A percentile compares a stretch with the other conserved stretches of the same genome.
phyloP scores from a whole-genome alignment of 2,888 invertebrate genomes.

The Encarsia formosa region DNA sequence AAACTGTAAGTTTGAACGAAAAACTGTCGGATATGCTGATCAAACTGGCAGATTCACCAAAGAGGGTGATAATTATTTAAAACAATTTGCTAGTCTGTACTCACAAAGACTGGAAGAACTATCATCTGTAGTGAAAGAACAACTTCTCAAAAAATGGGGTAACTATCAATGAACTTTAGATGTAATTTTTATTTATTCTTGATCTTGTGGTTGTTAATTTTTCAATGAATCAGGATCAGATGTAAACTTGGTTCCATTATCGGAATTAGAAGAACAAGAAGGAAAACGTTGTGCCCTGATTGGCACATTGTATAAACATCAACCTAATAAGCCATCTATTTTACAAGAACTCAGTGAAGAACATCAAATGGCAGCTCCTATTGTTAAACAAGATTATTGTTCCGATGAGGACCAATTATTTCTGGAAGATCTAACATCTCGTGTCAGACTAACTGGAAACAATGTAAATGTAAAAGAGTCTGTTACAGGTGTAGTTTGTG shows the following conservation, averaged over 20 bases:
- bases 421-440: slow-evolving; percentile 88
- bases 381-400: slow-evolving; percentile 67
- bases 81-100: slow-evolving; percentile 87
- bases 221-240: slow-evolving; percentile 25
- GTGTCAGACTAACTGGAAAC: slow-evolving; percentile 73
- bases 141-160: slow-evolving; percentile 67
- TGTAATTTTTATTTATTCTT: not conserved
- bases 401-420: slow-evolving; percentile 78
- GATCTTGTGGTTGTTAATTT: not conserved
- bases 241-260: slow-evolving; percentile 56
- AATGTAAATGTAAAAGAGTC: slow-evolving; percentile 59
- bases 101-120: slow-evolving; percentile 69
- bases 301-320: slow-evolving; percentile 90
- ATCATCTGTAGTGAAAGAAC: slow-evolving; percentile 60
- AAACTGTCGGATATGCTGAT: slow-evolving; percentile 32
- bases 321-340: slow-evolving; percentile 88
- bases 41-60: slow-evolving; percentile 32
- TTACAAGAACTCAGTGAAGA: slow-evolving; percentile 89
- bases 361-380: slow-evolving; percentile 75
- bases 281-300: slow-evolving; percentile 72
- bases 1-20: slow-evolving; percentile 32
- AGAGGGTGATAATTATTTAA: slow-evolving; percentile 43
- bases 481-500: slow-evolving; percentile 85
- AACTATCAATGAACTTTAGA: slow-evolving; percentile 14
- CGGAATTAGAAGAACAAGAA: slow-evolving; percentile 69